Base-by-base conservation (phyloP, 1,140 invertebrate genomes). In the Papilio glaucus region DNA sequence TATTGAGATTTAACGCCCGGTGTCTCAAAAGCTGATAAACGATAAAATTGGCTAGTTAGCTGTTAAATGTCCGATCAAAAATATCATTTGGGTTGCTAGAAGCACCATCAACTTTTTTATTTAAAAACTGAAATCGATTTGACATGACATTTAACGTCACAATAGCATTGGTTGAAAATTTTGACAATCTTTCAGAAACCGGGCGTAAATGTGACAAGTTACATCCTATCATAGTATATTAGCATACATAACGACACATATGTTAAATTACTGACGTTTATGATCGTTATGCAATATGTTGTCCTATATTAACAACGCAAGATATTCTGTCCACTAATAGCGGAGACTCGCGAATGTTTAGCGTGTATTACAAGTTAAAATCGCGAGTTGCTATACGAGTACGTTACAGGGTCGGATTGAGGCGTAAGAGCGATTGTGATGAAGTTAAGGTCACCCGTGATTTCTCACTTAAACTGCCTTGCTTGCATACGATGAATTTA, bases 371-470 rank as follows among this genome's bases (percentile, higher is more conserved):
- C 10, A 45, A 67, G 45, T 71, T 67, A 68, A 37, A 61, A 57
- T 76, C 53, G 45, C 68, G 72, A 41, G 18, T 71, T 45, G 29
- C 29, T 72, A 81, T 81, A 79, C n/a, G n/a, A n/a, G n/a, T n/a
- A n/a, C 74, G 69, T 84, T 73, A 85, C 85, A 83, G 77, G 84
- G 85, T 80, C 84, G 81, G 74, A 63, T 75, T 69, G 79, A 86
- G 82, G 81, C 84, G 85, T 87, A 84, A 82, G 85, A 87, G 82
- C 45, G 24, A 72, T 73, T 69, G 71, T 71, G 61, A 75, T 63
- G 74, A 76, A 67, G 67, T 49, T 73, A 73, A 78, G 65, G 33
- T n/a, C 24, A 73, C 65, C 69, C 38, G 63, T 62, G 38, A 29
- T 74, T 62, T 67, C 53, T 62, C 53, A 42, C 41, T 71, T 33